Percentiles rank a stretch among this genome's conserved stretches.
phyloP scores from a whole-genome alignment of 1,140 invertebrate species.

The Ceratina japonica region DNA sequence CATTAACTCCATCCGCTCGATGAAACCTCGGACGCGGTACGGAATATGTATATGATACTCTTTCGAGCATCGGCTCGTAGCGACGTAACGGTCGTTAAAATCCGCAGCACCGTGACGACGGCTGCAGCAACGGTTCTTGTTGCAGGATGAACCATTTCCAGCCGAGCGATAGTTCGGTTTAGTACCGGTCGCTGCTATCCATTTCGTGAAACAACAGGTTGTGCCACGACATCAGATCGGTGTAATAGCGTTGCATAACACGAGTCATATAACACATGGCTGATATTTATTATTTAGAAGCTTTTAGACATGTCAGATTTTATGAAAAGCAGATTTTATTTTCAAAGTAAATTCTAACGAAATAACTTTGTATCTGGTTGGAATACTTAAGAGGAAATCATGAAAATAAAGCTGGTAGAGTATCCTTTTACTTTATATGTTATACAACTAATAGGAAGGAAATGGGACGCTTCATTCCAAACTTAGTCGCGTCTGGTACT shows the following conservation, averaged over 20 bases:
- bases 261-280: background rate
- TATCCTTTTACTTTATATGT: background rate
- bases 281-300: background rate
- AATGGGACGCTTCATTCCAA: background rate
- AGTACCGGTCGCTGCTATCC: background rate
- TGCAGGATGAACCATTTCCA: constrained; percentile 25
- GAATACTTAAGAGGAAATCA: too few relatives aligned
- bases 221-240: background rate
- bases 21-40: constrained; percentile 1
- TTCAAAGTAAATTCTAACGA: too few relatives aligned
- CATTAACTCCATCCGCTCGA: background rate
- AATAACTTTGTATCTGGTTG: too few relatives aligned
- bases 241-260: background rate
- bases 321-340: too few relatives aligned
- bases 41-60: too few relatives aligned
- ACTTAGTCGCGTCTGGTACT: constrained; percentile 1
- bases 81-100: constrained; percentile 43
- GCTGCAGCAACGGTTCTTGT: constrained; percentile 36
- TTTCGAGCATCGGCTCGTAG: constrained; percentile 20
- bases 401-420: background rate
- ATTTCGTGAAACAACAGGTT: background rate
- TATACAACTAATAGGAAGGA: constrained; percentile 13
- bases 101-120: constrained; percentile 23
- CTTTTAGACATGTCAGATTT: too few relatives aligned
- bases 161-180: constrained; percentile 2